A percentile compares a stretch with the other conserved stretches of the same genome.
Evolutionary conservation across 2,113 vertebrate genomes (phyloP).

Genomic region (Rhombomys opimus): DNA sequence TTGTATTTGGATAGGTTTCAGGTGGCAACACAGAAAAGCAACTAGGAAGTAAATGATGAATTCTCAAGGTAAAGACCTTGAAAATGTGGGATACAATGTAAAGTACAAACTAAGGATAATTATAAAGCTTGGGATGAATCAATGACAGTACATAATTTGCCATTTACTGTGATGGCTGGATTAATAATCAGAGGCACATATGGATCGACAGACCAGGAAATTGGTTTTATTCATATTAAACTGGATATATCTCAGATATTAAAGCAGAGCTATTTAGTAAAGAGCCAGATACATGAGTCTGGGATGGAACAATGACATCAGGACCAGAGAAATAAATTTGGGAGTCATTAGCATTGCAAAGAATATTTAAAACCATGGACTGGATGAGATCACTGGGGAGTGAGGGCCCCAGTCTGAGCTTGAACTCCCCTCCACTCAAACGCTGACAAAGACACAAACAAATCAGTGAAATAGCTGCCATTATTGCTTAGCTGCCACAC

Average conservation of each 20-base stretch:
- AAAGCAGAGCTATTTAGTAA: conserved; percentile 24
- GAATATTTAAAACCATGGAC: conserved; percentile 55
- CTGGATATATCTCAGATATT: conserved; percentile 15
- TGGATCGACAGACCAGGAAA: background rate
- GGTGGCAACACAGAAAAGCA: background rate
- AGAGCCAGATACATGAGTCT: background rate
- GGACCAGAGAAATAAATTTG: conserved; percentile 52
- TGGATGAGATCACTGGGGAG: conserved; percentile 62
- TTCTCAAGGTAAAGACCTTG: background rate
- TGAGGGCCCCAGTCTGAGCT: background rate
- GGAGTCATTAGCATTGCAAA: conserved; percentile 56
- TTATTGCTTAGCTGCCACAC: conserved; percentile 69
- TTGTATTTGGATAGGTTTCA: background rate
- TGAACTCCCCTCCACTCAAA: conserved; percentile 61
- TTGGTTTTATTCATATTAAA: background rate
- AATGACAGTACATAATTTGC: background rate
- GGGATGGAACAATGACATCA: conserved; percentile 56
- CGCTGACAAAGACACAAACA: conserved; percentile 74
- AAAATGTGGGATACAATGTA: background rate
- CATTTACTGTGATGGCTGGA: background rate
- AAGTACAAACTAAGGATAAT: background rate
- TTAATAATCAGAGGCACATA: background rate
- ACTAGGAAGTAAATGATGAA: background rate
- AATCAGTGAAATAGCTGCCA: conserved; percentile 69
- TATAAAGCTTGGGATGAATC: background rate